Evolutionary conservation across 2,113 vertebrate species (phyloP), one percentile per base, ranked within the genome.

Genomic region (Percopsis transmontana): DNA sequence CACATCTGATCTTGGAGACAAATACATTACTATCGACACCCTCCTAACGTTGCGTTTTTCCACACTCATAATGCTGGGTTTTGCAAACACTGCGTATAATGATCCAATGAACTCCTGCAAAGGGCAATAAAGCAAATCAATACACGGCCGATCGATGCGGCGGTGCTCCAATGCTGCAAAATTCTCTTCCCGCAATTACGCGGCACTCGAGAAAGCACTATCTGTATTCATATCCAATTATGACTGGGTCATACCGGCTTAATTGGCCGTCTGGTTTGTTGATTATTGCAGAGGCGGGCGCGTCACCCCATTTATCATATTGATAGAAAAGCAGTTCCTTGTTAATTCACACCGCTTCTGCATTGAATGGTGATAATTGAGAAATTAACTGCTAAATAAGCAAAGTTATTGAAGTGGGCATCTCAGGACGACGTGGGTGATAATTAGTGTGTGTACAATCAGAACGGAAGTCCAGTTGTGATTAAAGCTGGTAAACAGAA

Each of bases 181-280:
- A 82, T 58, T 72, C 39, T 18, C 60, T 50, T 48, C 54, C 21
- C 52, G 66, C 58, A 67, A 79, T 74, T 71, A 72, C 27, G 62
- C 5, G 14, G 14, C 0, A 2, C 10, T 47, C 0, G 50, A 66
- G 61, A 51, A 62, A 53, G 56, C 13, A 4, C 16, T 19, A 9
- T 63, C 58, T 54, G 53, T 23, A 33, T 74, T 65, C 52, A 50
- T 18, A 50, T 23, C 69, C 72, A 82, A 82, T 82, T 77, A 84
- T 68, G 68, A 61, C 24, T 20, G 66, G 80, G 82, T 83, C 69
- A 79, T 72, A 74, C 8, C 21, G 52, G 14, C 65, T 68, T 77
- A 81, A 87, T 77, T 69, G 70, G 58, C 19, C 62, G 66, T 66
- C 63, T 67, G 12, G 57, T 68, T 71, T 80, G 81, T 67, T 72